A percentile compares a stretch with the other conserved stretches of the same genome.
These are phyloP conservation scores for Tangara arthus DNA, from an alignment of 2,797 vertebrate species.

Conservation along the genomic window DNA sequence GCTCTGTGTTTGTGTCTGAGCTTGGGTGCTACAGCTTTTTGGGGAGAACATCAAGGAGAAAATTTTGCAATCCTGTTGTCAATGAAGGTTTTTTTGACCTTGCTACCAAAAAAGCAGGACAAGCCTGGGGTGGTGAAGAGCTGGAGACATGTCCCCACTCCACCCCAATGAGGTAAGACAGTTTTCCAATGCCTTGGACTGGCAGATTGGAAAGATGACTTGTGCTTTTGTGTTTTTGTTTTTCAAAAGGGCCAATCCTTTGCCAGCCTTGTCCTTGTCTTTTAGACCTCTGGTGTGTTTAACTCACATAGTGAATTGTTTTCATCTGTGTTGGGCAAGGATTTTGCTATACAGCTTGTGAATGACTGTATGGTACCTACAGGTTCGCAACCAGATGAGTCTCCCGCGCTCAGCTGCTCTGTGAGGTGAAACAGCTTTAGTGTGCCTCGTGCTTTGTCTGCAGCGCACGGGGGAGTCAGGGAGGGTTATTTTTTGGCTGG, in stretches of 20 bases:
- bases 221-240: background rate
- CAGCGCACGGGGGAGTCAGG: background rate
- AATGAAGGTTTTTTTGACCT: background rate
- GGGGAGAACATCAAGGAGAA: background rate
- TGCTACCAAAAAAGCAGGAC: background rate
- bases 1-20: background rate
- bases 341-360: background rate
- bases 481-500: background rate
- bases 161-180: background rate
- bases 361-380: background rate
- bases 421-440: background rate
- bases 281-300: background rate
- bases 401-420: background rate
- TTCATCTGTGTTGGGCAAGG: background rate
- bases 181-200: background rate
- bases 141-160: background rate
- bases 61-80: background rate
- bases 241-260: background rate
- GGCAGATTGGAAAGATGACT: background rate
- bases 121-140: background rate
- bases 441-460: accelerated
- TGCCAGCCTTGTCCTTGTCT: background rate
- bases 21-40: background rate
- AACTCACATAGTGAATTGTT: background rate
- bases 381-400: background rate